Percentiles rank a stretch among this genome's conserved stretches.
These are phyloP conservation scores for Elgaria multicarinata DNA, from an alignment of 2,113 vertebrate genomes.

Conservation along the genomic window DNA sequence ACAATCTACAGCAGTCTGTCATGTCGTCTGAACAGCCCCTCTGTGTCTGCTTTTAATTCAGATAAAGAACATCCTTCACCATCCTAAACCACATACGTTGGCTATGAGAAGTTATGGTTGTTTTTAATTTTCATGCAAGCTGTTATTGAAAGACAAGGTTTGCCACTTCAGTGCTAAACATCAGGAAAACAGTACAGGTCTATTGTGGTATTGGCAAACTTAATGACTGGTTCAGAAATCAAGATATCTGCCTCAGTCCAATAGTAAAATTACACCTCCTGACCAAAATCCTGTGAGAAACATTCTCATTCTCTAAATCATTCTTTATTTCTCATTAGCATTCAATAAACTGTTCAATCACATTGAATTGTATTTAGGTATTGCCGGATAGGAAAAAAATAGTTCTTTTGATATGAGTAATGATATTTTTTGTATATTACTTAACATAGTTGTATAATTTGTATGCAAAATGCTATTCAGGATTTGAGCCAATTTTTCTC, in stretches of 20 bases:
- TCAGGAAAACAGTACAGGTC: background rate
- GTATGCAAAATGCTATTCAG: slow-evolving; percentile 6
- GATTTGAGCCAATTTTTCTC: slow-evolving; percentile 30
- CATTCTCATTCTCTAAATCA: slow-evolving; percentile 10
- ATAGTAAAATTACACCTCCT: slow-evolving; percentile 42
- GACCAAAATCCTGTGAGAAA: slow-evolving; percentile 50
- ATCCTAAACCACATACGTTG: background rate
- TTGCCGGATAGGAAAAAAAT: slow-evolving; percentile 17
- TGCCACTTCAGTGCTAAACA: background rate
- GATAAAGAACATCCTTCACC: background rate
- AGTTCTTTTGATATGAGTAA: slow-evolving; percentile 17
- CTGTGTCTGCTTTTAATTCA: background rate
- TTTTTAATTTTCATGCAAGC: background rate
- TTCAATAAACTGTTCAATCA: background rate
- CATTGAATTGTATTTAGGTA: background rate
- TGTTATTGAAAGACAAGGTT: background rate
- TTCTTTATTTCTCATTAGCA: background rate
- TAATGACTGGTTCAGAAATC: background rate
- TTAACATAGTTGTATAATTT: slow-evolving; percentile 8
- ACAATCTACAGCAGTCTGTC: too few relatives aligned
- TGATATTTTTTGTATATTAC: slow-evolving; percentile 23
- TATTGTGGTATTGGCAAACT: background rate
- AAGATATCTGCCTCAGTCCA: background rate
- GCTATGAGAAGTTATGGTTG: background rate
- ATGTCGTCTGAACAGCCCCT: too few relatives aligned